Conservation (phyloP, 2,888 invertebrate species). For the Lumbricus terrestris region DNA sequence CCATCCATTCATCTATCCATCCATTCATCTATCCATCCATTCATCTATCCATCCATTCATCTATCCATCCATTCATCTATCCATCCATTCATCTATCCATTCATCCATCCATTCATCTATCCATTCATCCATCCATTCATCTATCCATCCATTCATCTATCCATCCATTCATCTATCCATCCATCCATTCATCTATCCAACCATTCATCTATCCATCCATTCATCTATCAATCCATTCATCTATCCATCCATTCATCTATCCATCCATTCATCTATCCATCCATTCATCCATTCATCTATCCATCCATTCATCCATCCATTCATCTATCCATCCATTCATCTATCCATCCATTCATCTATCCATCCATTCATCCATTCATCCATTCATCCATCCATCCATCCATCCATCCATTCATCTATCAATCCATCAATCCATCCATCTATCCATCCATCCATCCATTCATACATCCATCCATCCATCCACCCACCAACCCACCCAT, state of each 20-base stretch:
- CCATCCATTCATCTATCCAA: not conserved
- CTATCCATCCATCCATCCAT: not conserved
- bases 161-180: not conserved
- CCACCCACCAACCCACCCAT: not conserved
- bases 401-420: not conserved
- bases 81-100: not conserved
- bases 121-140: not conserved
- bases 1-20: not conserved
- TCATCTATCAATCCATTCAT: not conserved
- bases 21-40: not conserved
- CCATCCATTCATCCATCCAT: not conserved
- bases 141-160: not conserved
- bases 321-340: not conserved
- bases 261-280: not conserved
- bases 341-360: too few species aligned
- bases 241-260: not conserved
- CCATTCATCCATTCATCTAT: not conserved
- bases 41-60: not conserved
- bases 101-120: not conserved
- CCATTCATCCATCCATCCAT: not conserved
- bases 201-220: not conserved
- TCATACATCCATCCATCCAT: not conserved
- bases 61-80: not conserved
- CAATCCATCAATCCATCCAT: not conserved
- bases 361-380: not conserved